These are phyloP conservation scores for Semicossyphus pulcher DNA, from an alignment of 2,113 vertebrate species.

Conservation along the genomic window DNA sequence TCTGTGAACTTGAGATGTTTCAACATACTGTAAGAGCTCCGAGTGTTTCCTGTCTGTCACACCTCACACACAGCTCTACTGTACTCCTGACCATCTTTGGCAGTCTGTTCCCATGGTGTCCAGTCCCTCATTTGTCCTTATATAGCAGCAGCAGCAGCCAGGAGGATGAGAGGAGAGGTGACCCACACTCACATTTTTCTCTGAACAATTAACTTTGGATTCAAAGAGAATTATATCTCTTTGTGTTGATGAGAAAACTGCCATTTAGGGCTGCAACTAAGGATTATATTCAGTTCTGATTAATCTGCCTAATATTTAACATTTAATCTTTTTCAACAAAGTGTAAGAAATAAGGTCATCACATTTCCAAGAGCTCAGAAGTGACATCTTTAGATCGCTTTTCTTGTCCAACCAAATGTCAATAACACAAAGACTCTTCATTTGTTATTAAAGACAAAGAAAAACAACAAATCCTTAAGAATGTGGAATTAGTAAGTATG, in stretches of 20 bases:
- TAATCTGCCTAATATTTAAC: too few species aligned
- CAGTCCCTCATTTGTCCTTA: constrained; percentile 65
- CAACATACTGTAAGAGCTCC: constrained; percentile 28
- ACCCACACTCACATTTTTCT: constrained; percentile 10
- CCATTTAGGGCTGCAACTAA: too few species aligned
- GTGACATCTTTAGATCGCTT: background rate
- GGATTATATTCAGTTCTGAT: too few species aligned
- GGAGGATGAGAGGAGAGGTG: constrained; percentile 4
- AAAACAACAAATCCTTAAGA: background rate
- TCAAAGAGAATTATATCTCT: too few species aligned
- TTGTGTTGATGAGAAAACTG: background rate
- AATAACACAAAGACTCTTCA: background rate
- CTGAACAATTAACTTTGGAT: background rate
- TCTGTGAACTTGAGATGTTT: constrained; percentile 44
- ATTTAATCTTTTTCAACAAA: too few species aligned
- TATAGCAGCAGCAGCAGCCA: constrained; percentile 65
- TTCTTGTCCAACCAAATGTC: background rate
- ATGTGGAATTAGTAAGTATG: too few species aligned
- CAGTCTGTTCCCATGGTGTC: constrained; percentile 58
- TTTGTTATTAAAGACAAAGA: too few species aligned
- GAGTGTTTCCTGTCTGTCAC: constrained; percentile 46
- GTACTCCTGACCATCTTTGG: constrained; percentile 74
- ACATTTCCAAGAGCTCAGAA: background rate
- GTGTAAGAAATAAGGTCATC: background rate
- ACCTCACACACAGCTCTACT: constrained; percentile 38